phyloP scores from a whole-genome alignment of 2,888 invertebrate genomes.

The Horisme vitalbata region DNA sequence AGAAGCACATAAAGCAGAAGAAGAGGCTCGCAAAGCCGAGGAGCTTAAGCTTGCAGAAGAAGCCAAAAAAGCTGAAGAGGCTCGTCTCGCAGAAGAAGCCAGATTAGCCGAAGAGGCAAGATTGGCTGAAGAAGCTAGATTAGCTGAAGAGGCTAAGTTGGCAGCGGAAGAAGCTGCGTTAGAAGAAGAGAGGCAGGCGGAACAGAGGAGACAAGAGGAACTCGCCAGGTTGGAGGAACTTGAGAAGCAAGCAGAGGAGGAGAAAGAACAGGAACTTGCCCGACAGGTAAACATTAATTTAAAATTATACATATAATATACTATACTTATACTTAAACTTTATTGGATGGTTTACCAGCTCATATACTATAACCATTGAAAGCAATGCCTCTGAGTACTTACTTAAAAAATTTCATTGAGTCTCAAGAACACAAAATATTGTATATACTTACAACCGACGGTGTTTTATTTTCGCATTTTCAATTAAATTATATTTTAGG shows the following conservation, averaged over 20 bases:
- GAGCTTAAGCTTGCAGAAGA: conserved; percentile 69
- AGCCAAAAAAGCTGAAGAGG: conserved; percentile 73
- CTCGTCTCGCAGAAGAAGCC: conserved; percentile 69
- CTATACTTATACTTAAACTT: no score
- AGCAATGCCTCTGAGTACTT: no score
- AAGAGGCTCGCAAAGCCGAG: conserved; percentile 64
- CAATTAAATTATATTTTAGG: conserved; percentile 56
- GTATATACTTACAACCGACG: no score
- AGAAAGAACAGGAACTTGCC: conserved; percentile 86
- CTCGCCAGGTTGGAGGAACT: conserved; percentile 82
- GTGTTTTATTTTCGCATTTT: no score
- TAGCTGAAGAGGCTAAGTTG: conserved; percentile 75
- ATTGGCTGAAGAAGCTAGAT: conserved; percentile 61
- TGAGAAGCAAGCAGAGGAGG: conserved; percentile 84
- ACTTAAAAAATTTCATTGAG: no score
- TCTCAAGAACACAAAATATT: no score
- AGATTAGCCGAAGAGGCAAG: conserved; percentile 62
- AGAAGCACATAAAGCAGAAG: conserved; percentile 50
- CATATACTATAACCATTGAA: no score
- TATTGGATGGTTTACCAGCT: no score
- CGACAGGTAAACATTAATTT: conserved; percentile 72
- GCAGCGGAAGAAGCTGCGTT: conserved; percentile 75
- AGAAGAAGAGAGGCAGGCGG: conserved; percentile 74
- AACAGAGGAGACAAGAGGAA: conserved; percentile 82
- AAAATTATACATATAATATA: not conserved